Base-by-base conservation (phyloP, 2,888 invertebrate genomes). In the Nowickia ferox region DNA sequence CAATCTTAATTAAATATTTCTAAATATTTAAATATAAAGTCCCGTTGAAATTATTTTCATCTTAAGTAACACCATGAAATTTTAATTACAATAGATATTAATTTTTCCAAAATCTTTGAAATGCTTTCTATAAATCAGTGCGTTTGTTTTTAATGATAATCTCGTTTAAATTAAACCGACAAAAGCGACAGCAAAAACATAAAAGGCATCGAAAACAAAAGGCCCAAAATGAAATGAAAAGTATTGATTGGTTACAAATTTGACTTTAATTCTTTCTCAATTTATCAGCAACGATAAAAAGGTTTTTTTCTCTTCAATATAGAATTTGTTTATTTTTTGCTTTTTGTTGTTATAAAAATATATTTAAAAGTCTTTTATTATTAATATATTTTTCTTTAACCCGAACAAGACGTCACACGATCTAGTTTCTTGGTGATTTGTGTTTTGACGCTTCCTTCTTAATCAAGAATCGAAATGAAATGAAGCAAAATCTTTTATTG, bases 391-490 rank as follows among this genome's bases (percentile, higher is more conserved):
- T 59, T 17, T 17, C 40, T 51, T 19, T n/a, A 71, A 84, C n/a
- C 69, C 68, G 53, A 78, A 61, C 44, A 55, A 55, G 59, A 75
- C 69, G 51, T 68, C 55, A 57, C 6, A 46, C 5, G 22, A 85
- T 83, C 84, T 87, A 81, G 80, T 81, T 89, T 86, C 88, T 88
- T 81, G 88, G 53, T 86, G 86, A 86, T 86, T 86, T 86, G 86
- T 89, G 88, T 89, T 89, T 87, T 88, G 87, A 88, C 87, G 88
- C 88, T 86, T 87, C 81, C 81, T 85, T 85, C 68, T 82, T 83
- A 61, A 80, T 38, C 61, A 44, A 76, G 44, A 44, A 55, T 30
- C 22, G 57, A 19, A 44, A n/a, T 55, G 17, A 57, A 71, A 38
- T 66, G 57, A 79, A 57, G 30, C 55, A 61, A 30, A 40, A 40